These are phyloP conservation scores for Columbina picui DNA, from an alignment of 2,113 vertebrate genomes.

Conservation along the genomic window DNA sequence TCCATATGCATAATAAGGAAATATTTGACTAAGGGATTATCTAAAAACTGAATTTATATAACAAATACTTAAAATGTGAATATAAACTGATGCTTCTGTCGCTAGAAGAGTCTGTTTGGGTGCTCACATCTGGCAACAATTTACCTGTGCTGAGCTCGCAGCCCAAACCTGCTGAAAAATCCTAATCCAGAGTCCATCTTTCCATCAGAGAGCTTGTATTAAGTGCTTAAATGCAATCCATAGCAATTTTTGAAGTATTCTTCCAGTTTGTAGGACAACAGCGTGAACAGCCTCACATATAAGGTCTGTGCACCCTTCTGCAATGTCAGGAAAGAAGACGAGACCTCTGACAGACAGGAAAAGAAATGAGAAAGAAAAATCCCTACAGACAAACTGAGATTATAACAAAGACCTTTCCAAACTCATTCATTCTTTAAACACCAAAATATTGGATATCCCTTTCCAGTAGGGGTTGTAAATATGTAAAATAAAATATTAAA, in stretches of 20 bases:
- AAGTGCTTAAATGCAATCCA: neutral
- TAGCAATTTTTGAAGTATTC: too few species aligned
- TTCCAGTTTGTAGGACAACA: neutral
- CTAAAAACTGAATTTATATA: slow-evolving; percentile 13
- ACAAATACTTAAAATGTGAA: neutral
- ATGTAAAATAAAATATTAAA: neutral
- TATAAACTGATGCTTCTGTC: neutral
- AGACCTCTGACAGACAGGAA: neutral
- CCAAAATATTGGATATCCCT: neutral
- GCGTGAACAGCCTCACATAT: fast-evolving
- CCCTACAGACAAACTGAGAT: fast-evolving
- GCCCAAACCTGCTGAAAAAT: neutral
- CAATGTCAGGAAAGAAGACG: neutral
- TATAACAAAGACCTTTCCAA: neutral
- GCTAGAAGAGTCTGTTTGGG: neutral
- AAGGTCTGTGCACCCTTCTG: neutral
- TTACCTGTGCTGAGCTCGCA: neutral
- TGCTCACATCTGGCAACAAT: neutral
- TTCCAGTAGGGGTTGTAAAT: neutral
- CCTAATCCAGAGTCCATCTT: neutral
- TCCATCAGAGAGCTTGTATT: neutral
- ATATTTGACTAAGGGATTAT: slow-evolving; percentile 32
- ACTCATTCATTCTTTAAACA: neutral
- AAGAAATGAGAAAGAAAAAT: neutral
- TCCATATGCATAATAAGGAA: slow-evolving; percentile 29